A percentile compares a stretch with the other conserved stretches of the same genome.
phyloP scores from a whole-genome alignment of 2,888 invertebrate genomes.

The Erynnis tages region DNA sequence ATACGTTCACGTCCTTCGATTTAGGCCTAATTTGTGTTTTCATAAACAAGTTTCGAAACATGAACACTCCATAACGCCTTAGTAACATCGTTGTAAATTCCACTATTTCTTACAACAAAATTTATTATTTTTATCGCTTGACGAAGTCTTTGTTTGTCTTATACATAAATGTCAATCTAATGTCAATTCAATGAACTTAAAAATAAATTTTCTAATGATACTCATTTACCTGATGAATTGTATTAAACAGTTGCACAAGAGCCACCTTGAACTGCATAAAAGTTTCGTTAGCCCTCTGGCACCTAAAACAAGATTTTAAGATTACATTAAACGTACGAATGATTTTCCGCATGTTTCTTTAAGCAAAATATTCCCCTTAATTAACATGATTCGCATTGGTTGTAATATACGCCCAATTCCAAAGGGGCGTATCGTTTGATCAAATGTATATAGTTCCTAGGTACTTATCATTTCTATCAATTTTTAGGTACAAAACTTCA shows the following conservation, averaged over 20 bases:
- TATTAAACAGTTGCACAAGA: slow-evolving; percentile 60
- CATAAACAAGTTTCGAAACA: slow-evolving; percentile 34
- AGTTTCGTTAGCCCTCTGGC: slow-evolving; percentile 64
- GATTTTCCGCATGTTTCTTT: background rate
- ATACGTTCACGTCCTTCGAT: slow-evolving; percentile 83
- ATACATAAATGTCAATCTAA: no score
- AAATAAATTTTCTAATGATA: background rate
- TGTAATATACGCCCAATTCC: no score
- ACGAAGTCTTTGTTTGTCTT: no score
- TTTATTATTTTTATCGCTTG: background rate
- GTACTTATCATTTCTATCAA: no score
- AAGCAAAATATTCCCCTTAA: no score
- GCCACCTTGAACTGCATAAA: slow-evolving; percentile 68
- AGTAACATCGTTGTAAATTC: slow-evolving; percentile 45
- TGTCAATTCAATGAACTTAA: background rate
- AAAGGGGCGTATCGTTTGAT: no score
- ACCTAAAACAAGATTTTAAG: slow-evolving; percentile 43
- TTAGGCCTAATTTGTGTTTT: slow-evolving; percentile 35
- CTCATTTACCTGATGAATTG: slow-evolving; percentile 61
- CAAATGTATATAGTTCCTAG: no score
- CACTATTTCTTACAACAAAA: background rate
- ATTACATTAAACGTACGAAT: background rate
- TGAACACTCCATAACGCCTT: slow-evolving; percentile 40
- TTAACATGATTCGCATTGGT: no score
- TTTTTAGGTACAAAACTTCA: no score